Evolutionary conservation across 2,888 invertebrate genomes (phyloP).

Genomic region (Limenitis camilla): DNA sequence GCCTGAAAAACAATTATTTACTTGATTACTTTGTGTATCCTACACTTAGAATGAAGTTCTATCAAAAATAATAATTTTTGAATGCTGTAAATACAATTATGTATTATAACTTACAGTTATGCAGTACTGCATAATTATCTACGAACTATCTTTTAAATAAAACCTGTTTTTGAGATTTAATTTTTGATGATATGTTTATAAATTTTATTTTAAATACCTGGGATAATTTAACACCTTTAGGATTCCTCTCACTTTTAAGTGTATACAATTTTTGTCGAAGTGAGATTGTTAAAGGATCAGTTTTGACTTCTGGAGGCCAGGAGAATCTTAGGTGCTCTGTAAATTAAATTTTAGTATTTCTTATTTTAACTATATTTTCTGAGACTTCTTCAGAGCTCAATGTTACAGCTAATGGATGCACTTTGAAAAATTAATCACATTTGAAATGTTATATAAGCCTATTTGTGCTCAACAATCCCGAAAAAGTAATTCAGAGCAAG

Average conservation of each 20-base stretch:
- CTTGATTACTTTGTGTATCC: too few species aligned
- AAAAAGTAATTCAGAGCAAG: too few species aligned
- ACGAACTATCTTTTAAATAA: too few species aligned
- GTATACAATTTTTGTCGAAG: conserved; percentile 56
- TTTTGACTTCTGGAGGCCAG: too few species aligned
- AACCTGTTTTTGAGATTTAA: too few species aligned
- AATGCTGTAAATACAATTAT: too few species aligned
- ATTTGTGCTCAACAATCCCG: too few species aligned
- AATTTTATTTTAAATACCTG: conserved; percentile 38
- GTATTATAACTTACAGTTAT: too few species aligned
- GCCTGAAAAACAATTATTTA: conserved; percentile 37
- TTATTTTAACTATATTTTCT: conserved; percentile 34
- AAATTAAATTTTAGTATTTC: conserved; percentile 5
- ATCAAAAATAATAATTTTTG: too few species aligned
- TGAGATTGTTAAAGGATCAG: conserved; percentile 48
- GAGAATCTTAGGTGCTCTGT: neutral
- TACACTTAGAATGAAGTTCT: too few species aligned
- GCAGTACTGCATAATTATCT: too few species aligned
- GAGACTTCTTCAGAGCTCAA: conserved; percentile 35
- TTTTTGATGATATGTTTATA: neutral
- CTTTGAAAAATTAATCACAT: conserved; percentile 21
- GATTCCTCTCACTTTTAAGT: conserved; percentile 57
- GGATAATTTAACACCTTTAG: conserved; percentile 58
- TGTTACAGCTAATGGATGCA: conserved; percentile 2
- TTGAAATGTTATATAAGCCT: neutral